phyloP scores from a whole-genome alignment of 1,140 invertebrate species.

The Diachasmimorpha longicaudata region DNA sequence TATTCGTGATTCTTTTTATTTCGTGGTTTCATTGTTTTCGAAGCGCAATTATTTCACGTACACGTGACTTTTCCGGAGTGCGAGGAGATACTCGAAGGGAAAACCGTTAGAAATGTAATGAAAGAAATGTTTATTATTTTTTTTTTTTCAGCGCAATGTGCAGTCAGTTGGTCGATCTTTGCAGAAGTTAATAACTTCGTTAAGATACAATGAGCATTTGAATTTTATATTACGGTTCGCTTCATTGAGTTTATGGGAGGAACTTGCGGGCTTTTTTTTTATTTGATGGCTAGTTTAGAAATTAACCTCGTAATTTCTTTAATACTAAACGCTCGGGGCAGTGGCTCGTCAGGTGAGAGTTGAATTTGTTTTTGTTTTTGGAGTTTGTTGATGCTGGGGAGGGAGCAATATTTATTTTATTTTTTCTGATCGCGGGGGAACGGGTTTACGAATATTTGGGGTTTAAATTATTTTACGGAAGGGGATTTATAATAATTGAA shows the following conservation, averaged over 20 bases:
- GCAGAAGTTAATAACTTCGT: constrained; percentile 33
- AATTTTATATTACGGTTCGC: background rate
- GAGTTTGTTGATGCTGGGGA: too few relatives aligned
- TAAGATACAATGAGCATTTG: constrained; percentile 25
- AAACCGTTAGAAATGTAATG: constrained; percentile 29
- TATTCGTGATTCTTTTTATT: background rate
- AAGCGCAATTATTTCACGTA: constrained; percentile 11
- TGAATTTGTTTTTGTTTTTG: too few relatives aligned
- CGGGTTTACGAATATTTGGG: too few relatives aligned
- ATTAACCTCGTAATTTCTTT: too few relatives aligned
- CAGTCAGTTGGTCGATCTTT: constrained; percentile 11
- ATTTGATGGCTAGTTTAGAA: too few relatives aligned
- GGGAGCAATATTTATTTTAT: too few relatives aligned
- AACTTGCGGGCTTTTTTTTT: background rate
- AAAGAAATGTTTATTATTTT: background rate
- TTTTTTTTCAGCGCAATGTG: background rate
- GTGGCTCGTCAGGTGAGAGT: too few relatives aligned
- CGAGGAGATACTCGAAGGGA: background rate
- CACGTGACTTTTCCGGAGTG: background rate
- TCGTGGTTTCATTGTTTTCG: constrained; percentile 15
- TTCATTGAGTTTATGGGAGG: background rate
- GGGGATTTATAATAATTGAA: too few relatives aligned
- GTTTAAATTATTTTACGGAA: too few relatives aligned
- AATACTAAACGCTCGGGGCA: too few relatives aligned
- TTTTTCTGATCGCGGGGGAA: too few relatives aligned